Conservation (phyloP, 2,113 vertebrate species). For the Lophius piscatorius region DNA sequence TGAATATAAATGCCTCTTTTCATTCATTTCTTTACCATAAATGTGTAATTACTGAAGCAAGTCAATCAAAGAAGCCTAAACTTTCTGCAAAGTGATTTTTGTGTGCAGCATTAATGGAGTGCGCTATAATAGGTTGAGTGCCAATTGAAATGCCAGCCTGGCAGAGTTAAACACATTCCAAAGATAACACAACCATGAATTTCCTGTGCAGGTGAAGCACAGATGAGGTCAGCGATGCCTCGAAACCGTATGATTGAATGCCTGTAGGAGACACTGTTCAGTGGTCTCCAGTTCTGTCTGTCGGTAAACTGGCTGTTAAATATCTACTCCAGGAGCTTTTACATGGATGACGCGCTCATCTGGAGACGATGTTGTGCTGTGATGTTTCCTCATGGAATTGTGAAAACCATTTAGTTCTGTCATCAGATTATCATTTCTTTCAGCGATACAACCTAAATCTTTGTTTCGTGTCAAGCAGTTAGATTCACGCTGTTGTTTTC, state of each 20-base stretch:
- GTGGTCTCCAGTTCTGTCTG: no score
- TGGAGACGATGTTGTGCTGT: not conserved
- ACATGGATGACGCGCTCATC: slow-evolving; percentile 33
- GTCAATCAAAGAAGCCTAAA: not conserved
- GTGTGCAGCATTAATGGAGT: slow-evolving; percentile 5
- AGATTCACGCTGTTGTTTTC: slow-evolving; percentile 21
- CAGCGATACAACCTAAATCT: not conserved
- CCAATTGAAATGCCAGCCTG: slow-evolving; percentile 38
- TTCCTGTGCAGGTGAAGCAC: no score
- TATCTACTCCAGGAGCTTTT: slow-evolving; percentile 37
- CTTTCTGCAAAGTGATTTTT: slow-evolving; percentile 4
- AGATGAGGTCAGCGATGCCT: slow-evolving; percentile 22
- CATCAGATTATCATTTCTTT: no score
- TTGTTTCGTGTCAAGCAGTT: slow-evolving; percentile 1
- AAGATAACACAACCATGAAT: slow-evolving; percentile 69
- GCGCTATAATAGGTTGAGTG: slow-evolving; percentile 50
- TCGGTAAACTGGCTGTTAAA: slow-evolving; percentile 30
- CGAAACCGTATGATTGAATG: no score
- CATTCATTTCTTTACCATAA: slow-evolving; percentile 34
- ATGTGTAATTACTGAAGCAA: slow-evolving; percentile 19
- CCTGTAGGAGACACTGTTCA: no score
- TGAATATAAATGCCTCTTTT: slow-evolving; percentile 51
- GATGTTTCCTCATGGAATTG: slow-evolving; percentile 15
- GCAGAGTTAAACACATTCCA: slow-evolving; percentile 74
- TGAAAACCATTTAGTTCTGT: no score